Evolutionary conservation across 1,140 invertebrate species (phyloP), one percentile per base, ranked within the genome.

Genomic region (Aphaenogaster floridana): DNA sequence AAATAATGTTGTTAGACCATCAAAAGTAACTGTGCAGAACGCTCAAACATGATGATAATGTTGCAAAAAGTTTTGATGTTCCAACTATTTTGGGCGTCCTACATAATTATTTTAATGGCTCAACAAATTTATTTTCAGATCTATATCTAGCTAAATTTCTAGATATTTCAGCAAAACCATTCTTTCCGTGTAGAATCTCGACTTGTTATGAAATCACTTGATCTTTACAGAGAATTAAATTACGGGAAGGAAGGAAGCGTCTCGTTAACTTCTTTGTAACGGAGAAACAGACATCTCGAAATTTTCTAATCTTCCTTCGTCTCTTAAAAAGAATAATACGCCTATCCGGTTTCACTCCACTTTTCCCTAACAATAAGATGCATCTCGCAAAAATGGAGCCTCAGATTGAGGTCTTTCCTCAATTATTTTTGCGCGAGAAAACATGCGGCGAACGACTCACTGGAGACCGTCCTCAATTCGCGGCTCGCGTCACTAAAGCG

Each of bases 391-490:
- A 66, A 39, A 36, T 79, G 45, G 17, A 66, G 17, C 15, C 9
- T 17, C 9, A 3, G 54, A n/a, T 42, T 48, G 13, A 17, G 9
- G 9, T 66, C 28, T 7, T 64, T 36, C 28, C 17, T 66, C 42
- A 36, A 79, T 79, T 79, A 79, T 79, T 66, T 78, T 78, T 78
- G 28, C 61, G 1, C 42, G 77, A 36, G 42, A 9, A 66, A 79
- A 79, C 34, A n/a, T n/a, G 15, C 36, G 48, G 17, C 15, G 15
- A 69, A 17, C 48, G 6, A 21, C 36, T 57, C 78, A n/a, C 34
- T 15, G 21, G 64, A 81, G 64, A 57, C 50, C 17, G 76, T 36
- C 76, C 79, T 81, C 66, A 45, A 81, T 81, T 71, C 21, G 79
- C 50, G 21, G 7, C 64, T 39, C 64, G 77, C 77, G 61, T 66